Evolutionary conservation across 2,888 invertebrate species (phyloP).

Genomic region (Cerastis leucographa): DNA sequence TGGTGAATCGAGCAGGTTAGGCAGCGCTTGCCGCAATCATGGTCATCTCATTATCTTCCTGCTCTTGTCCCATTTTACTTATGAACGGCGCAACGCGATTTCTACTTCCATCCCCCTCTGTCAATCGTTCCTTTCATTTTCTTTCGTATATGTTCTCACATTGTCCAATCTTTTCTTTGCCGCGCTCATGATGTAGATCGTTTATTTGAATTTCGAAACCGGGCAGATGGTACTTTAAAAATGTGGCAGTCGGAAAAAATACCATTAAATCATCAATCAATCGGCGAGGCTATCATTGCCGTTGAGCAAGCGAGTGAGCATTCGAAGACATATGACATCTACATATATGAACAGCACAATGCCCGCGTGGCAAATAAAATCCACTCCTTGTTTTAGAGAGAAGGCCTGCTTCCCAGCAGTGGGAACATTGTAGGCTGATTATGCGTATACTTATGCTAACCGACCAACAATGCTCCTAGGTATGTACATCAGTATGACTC

Average conservation of each 20-base stretch:
- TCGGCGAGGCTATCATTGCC: not conserved
- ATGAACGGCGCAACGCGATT: not conserved
- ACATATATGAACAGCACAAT: not conserved
- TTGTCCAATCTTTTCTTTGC: not conserved
- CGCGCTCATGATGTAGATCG: not conserved
- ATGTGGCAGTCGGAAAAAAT: not conserved
- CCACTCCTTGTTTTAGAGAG: not conserved
- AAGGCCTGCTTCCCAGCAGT: not conserved
- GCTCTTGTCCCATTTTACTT: not conserved
- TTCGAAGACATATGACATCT: not conserved
- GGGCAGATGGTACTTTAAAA: no score
- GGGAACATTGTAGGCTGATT: not conserved
- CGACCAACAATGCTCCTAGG: not conserved
- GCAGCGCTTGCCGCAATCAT: not conserved
- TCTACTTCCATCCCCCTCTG: not conserved
- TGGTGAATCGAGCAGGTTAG: not conserved
- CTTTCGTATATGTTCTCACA: not conserved
- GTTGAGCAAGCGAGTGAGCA: not conserved
- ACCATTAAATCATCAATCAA: not conserved
- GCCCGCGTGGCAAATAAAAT: not conserved
- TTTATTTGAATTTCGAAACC: not conserved
- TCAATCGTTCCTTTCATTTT: not conserved
- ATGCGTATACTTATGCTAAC: not conserved
- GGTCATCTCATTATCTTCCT: not conserved
- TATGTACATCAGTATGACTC: constrained; percentile 65